These are phyloP conservation scores for Saimiri boliviensis DNA, from an alignment of 2,113 vertebrate genomes.

Conservation along the genomic window DNA sequence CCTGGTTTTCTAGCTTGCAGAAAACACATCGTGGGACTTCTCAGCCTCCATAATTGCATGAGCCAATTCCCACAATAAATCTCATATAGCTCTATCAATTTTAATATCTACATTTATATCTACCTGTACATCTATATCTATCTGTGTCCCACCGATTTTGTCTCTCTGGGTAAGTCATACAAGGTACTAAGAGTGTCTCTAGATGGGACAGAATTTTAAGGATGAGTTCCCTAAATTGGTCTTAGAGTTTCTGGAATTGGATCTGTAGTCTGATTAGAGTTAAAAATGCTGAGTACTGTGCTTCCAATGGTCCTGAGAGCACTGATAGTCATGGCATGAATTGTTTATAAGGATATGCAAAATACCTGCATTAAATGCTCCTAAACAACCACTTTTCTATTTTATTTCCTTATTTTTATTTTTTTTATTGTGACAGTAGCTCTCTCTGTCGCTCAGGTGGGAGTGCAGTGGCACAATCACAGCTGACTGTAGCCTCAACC, in stretches of 20 bases:
- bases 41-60: neutral
- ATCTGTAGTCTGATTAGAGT: neutral
- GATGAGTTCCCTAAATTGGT: neutral
- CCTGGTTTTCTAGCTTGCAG: neutral
- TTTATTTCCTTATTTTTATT: no score
- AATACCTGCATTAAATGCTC: neutral
- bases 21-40: neutral
- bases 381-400: neutral
- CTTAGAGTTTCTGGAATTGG: neutral
- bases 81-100: no score
- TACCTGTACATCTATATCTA: neutral
- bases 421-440: no score
- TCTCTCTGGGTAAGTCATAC: neutral
- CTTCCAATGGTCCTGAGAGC: neutral
- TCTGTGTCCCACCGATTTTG: neutral
- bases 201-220: neutral
- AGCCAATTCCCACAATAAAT: neutral
- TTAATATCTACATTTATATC: no score
- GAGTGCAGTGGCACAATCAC: no score
- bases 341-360: neutral
- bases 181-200: neutral
- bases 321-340: neutral
- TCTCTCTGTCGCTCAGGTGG: no score
- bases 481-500: no score
- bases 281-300: neutral